These are phyloP conservation scores for Lycaena phlaeas DNA, from an alignment of 2,888 invertebrate species.

Conservation along the genomic window DNA sequence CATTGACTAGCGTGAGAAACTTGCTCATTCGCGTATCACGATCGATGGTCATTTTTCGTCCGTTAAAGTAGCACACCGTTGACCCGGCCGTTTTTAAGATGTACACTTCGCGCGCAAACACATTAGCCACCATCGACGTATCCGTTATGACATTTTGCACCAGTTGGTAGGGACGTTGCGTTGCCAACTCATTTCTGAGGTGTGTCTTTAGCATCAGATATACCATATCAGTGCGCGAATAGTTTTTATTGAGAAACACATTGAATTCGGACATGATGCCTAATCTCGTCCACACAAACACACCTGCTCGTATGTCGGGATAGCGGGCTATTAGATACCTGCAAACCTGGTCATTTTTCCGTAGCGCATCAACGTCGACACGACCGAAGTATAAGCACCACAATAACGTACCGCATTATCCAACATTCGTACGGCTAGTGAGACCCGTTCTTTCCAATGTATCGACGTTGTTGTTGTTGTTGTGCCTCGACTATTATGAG, in stretches of 20 bases:
- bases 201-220: conserved; percentile 7
- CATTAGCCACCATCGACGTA: neutral
- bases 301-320: conserved; percentile 6
- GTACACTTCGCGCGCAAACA: conserved; percentile 8
- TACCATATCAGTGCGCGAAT: conserved; percentile 5
- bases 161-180: conserved; percentile 5
- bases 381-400: conserved; percentile 9
- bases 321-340: conserved; percentile 8
- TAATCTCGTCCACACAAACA: conserved; percentile 10
- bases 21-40: conserved; percentile 1
- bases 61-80: conserved; percentile 5
- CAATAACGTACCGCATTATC: conserved; percentile 9
- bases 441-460: conserved; percentile 1
- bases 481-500: too few relatives aligned
- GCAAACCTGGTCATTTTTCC: conserved; percentile 9
- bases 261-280: conserved; percentile 6
- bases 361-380: conserved; percentile 10
- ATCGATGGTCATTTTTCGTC: conserved; percentile 4
- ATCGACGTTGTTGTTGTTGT: too few relatives aligned
- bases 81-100: conserved; percentile 2
- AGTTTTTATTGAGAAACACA: conserved; percentile 5
- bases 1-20: conserved; percentile 7
- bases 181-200: conserved; percentile 4
- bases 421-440: conserved; percentile 9
- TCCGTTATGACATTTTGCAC: neutral